Percentiles rank a stretch among this genome's conserved stretches.
Evolutionary conservation across 2,797 vertebrate species (phyloP).

Genomic region (Scyliorhinus canicula): DNA sequence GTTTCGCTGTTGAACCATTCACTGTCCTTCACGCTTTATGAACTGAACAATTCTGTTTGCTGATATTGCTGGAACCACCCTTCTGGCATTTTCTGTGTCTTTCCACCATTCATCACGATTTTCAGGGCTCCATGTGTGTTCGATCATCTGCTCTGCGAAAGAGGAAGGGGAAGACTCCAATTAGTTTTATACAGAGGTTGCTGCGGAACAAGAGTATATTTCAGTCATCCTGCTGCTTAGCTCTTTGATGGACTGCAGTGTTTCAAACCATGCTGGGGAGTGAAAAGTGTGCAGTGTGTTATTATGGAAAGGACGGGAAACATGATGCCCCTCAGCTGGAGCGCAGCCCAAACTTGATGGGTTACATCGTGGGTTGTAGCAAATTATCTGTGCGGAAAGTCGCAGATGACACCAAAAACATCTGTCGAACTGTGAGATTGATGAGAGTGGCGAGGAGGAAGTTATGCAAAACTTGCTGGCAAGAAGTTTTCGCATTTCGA

Average conservation of each 20-base stretch:
- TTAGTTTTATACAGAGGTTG: background rate
- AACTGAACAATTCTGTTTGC: background rate
- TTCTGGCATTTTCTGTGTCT: background rate
- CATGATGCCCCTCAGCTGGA: background rate
- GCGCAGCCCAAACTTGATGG: background rate
- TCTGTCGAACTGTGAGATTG: background rate
- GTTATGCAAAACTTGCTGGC: background rate
- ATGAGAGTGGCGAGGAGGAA: background rate
- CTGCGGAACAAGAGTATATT: background rate
- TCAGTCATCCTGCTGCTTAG: background rate
- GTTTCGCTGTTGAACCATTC: background rate
- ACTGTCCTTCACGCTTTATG: background rate
- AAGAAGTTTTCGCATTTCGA: background rate
- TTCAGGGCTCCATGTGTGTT: background rate
- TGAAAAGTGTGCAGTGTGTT: background rate
- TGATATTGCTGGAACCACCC: too few relatives aligned
- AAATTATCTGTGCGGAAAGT: slow-evolving; percentile 1
- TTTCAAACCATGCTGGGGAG: background rate
- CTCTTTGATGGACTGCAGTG: background rate
- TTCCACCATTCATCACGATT: background rate
- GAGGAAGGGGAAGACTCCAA: background rate
- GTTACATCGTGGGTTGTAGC: background rate
- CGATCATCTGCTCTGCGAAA: background rate
- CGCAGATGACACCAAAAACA: background rate
- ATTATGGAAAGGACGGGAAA: background rate